phyloP scores from a whole-genome alignment of 2,797 vertebrate genomes.

The Schizopygopsis malacanthus region DNA sequence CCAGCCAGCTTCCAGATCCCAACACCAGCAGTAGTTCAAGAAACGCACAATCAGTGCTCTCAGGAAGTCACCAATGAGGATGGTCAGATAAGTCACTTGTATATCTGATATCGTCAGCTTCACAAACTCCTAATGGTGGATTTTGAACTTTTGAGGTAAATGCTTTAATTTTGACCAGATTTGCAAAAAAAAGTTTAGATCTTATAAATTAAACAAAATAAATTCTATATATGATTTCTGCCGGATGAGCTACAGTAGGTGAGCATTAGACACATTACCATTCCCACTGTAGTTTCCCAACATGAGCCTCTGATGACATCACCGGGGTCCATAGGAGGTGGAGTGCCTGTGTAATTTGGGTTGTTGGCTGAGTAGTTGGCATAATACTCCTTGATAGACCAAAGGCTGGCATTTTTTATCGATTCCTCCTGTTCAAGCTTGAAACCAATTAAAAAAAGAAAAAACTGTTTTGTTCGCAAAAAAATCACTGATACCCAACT shows the following conservation, averaged over 20 bases:
- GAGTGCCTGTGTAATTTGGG: slow-evolving; percentile 76
- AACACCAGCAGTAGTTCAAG: slow-evolving; percentile 99
- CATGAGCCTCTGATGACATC: slow-evolving; percentile 94
- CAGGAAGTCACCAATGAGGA: slow-evolving; percentile 95
- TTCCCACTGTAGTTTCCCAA: slow-evolving; percentile 97
- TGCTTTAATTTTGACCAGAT: background rate
- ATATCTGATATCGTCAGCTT: slow-evolving; percentile 97
- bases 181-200: background rate
- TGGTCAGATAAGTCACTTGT: slow-evolving; percentile 94
- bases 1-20: slow-evolving; percentile 98
- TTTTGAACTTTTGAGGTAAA: background rate
- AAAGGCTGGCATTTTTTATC: slow-evolving; percentile 88
- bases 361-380: slow-evolving; percentile 75
- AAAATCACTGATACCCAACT: background rate
- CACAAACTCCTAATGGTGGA: slow-evolving; percentile 87
- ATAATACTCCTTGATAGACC: slow-evolving; percentile 85
- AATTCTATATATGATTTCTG: background rate
- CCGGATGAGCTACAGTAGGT: background rate
- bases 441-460: background rate
- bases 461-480: background rate
- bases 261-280: slow-evolving; percentile 78
- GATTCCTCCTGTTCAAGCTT: slow-evolving; percentile 86
- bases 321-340: slow-evolving; percentile 83
- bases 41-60: slow-evolving; percentile 95
- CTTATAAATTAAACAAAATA: background rate